A percentile compares a stretch with the other conserved stretches of the same genome.
Conservation (phyloP, 2,797 vertebrate genomes). For the Tadarida brasiliensis region DNA sequence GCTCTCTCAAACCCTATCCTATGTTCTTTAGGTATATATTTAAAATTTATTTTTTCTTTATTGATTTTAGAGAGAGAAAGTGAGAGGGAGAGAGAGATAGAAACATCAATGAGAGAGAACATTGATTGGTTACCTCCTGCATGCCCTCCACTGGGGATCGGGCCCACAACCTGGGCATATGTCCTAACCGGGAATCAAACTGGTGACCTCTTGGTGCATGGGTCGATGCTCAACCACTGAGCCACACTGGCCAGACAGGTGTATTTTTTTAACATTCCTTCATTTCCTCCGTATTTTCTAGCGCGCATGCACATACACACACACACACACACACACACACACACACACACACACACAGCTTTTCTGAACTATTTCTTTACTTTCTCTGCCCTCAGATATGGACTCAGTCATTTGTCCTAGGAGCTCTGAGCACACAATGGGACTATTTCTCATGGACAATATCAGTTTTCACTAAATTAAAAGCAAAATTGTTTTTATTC, state of each 20-base stretch:
- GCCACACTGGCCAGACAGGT: no score
- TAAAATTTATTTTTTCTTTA: background rate
- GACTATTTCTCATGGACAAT: background rate
- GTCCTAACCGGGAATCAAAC: no score
- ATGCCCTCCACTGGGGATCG: no score
- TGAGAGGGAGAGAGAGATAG: no score
- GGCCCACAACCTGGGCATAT: no score
- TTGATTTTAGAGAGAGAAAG: no score
- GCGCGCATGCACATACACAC: background rate
- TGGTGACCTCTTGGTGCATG: no score
- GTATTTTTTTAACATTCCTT: background rate
- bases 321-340: no score
- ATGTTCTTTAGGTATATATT: background rate
- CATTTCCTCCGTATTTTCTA: background rate
- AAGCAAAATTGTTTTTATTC: background rate
- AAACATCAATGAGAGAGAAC: no score
- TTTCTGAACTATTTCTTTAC: background rate
- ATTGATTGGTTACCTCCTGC: no score
- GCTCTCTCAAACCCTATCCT: background rate
- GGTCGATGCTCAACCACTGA: no score
- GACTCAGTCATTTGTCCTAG: background rate
- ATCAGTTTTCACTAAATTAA: background rate
- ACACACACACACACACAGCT: background rate
- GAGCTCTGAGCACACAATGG: background rate
- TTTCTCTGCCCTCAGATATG: background rate